Conservation (phyloP, 2,113 vertebrate species). For the rabbit (Oryctolagus cuniculus) region mOryCun1.1 NC_091453.1:127357001-127357500, state of each 20-base stretch:
- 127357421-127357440: not conserved
- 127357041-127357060: no score
- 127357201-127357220: constrained; percentile 23
- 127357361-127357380: not conserved
- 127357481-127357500: constrained; percentile 17
- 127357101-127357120: no score
- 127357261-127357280: not conserved
- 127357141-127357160: not conserved
- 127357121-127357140: no score
- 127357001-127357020: no score
- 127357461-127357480: not conserved
- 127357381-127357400: not conserved
- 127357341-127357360: not conserved
- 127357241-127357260: not conserved
- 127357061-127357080: no score
- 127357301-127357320: not conserved
- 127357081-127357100: no score
- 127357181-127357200: not conserved
- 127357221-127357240: not conserved
- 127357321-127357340: constrained; percentile 22
- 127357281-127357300: not conserved
- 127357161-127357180: not conserved
- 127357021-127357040: no score
- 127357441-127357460: not conserved
- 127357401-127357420: not conserved